Evolutionary conservation across 2,888 invertebrate genomes (phyloP).

Genomic region (Adelognathus sp.): DNA sequence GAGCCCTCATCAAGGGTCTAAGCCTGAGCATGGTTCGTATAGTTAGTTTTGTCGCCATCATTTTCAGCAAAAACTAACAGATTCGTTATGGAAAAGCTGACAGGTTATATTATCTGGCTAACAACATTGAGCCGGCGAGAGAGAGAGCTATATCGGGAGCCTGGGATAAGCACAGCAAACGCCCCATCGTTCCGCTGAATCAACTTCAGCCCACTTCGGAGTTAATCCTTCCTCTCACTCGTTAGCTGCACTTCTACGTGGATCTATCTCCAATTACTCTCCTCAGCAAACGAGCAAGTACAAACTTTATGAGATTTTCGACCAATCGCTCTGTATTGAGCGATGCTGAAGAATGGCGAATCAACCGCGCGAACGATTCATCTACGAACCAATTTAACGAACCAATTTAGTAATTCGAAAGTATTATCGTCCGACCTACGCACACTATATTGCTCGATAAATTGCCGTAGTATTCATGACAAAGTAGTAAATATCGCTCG

Average conservation of each 20-base stretch:
- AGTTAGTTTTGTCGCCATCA: not conserved
- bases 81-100: slow-evolving; percentile 1
- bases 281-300: not conserved
- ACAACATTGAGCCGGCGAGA: slow-evolving; percentile 1
- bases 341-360: not conserved
- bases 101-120: not conserved
- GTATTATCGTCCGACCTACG: not conserved
- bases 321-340: slow-evolving; percentile 20
- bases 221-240: slow-evolving; percentile 32
- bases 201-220: slow-evolving; percentile 26
- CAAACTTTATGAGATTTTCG: slow-evolving; percentile 37
- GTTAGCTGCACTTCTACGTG: not conserved
- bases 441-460: not conserved
- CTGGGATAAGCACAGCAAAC: not conserved
- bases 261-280: slow-evolving; percentile 1
- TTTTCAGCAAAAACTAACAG: not conserved
- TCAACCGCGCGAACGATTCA: slow-evolving; percentile 16
- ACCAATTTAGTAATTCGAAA: slow-evolving; percentile 20
- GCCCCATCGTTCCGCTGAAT: not conserved
- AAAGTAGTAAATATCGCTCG: not conserved
- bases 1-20: too few relatives aligned
- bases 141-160: not conserved
- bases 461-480: not conserved
- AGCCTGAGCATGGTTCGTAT: too few relatives aligned
- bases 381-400: slow-evolving; percentile 15